Conservation (phyloP, 1,140 invertebrate genomes). For the Anastrepha ludens region DNA sequence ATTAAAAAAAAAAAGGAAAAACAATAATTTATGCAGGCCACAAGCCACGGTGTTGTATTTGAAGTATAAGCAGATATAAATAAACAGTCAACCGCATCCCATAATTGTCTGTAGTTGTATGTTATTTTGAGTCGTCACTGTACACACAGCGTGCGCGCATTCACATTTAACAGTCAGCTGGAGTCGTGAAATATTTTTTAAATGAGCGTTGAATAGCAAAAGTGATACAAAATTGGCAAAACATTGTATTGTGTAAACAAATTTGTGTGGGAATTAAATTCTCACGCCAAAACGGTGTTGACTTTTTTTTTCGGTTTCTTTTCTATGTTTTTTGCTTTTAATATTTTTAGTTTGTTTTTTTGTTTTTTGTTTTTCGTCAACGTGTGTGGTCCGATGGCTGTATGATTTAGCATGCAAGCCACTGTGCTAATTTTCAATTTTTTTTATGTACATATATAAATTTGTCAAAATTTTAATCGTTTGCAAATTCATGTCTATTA, state of each 20-base stretch:
- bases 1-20: not conserved
- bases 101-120: not conserved
- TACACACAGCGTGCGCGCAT: not conserved
- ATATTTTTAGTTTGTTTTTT: not conserved
- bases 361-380: not conserved
- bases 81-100: not conserved
- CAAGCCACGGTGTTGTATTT: not conserved
- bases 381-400: not conserved
- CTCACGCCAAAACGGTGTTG: constrained; percentile 4
- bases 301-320: not conserved
- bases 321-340: not conserved
- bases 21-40: constrained; percentile 14
- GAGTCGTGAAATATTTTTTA: constrained; percentile 10
- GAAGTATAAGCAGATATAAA: not conserved
- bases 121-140: not conserved
- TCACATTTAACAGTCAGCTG: constrained; percentile 4
- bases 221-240: not conserved
- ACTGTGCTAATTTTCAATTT: too few species aligned
- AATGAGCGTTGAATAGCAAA: not conserved
- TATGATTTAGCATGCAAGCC: not conserved
- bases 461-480: not conserved
- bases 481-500: not conserved
- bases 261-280: constrained; percentile 18
- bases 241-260: not conserved
- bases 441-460: too few species aligned